Conservation (phyloP, 2,888 invertebrate genomes). For the Macrostomum cliftonense region DNA sequence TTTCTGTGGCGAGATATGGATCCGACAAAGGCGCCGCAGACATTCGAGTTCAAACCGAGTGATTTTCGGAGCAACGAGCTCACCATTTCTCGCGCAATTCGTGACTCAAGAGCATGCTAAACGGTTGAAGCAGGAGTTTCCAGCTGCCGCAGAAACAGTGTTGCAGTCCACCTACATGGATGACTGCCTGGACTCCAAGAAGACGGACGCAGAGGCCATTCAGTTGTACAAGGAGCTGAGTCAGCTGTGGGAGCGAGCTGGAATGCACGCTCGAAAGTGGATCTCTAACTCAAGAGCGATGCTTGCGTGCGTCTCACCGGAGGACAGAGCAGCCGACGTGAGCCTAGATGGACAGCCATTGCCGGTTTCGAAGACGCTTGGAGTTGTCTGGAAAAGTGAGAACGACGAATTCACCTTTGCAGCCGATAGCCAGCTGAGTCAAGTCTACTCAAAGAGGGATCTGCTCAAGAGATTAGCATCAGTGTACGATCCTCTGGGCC, state of each 20-base stretch:
- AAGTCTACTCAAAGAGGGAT: neutral
- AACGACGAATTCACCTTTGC: neutral
- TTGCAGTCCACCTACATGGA: conserved; percentile 13
- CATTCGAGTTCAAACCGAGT: conserved; percentile 7
- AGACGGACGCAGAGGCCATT: conserved; percentile 6
- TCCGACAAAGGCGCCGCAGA: neutral
- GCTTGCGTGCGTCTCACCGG: neutral
- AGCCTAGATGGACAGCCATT: neutral
- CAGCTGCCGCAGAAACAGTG: conserved; percentile 8
- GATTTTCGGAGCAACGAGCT: conserved; percentile 7
- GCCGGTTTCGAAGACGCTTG: neutral
- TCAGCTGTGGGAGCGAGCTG: conserved; percentile 4
- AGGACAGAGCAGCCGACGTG: conserved; percentile 1
- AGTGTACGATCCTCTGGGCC: neutral
- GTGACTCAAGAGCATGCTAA: conserved; percentile 7
- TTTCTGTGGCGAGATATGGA: conserved; percentile 10
- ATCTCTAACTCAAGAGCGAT: neutral
- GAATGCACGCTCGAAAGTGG: conserved; percentile 8
- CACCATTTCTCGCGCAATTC: conserved; percentile 9
- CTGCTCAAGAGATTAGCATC: neutral
- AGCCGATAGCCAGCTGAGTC: no score
- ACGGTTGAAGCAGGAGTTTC: conserved; percentile 1
- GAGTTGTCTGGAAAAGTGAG: no score
- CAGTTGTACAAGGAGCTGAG: conserved; percentile 9
- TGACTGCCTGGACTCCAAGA: conserved; percentile 11